phyloP scores from a whole-genome alignment of 2,113 vertebrate species.

The Danionella cerebrum region DNA sequence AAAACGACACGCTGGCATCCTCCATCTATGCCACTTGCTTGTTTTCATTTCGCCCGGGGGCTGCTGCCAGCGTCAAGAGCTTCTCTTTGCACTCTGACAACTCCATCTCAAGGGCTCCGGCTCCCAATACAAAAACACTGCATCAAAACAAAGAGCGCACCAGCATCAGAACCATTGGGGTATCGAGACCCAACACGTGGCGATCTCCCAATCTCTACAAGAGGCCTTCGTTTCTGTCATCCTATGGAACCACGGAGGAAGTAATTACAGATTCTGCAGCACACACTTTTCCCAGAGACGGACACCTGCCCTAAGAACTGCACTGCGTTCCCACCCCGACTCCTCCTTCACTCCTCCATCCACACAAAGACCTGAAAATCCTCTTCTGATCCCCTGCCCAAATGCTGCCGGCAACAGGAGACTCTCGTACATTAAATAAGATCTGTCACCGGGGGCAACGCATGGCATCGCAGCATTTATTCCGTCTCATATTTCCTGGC shows the following conservation, averaged over 20 bases:
- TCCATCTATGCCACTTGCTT: slow-evolving; percentile 73
- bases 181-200: slow-evolving; percentile 9
- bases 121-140: slow-evolving; percentile 62
- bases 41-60: slow-evolving; percentile 71
- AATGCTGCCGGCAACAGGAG: slow-evolving; percentile 91
- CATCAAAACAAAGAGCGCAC: slow-evolving; percentile 73
- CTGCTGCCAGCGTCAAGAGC: slow-evolving; percentile 65
- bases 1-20: slow-evolving; percentile 65
- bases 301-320: slow-evolving; percentile 15
- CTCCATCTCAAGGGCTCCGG: slow-evolving; percentile 67
- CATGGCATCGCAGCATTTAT: slow-evolving; percentile 96
- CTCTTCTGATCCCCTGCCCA: slow-evolving; percentile 29
- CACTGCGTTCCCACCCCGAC: slow-evolving; percentile 23
- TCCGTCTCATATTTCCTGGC: slow-evolving; percentile 98
- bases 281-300: not conserved
- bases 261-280: slow-evolving; percentile 10
- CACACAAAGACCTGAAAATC: not conserved
- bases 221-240: slow-evolving; percentile 5
- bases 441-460: slow-evolving; percentile 99
- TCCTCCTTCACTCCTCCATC: slow-evolving; percentile 35
- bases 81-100: slow-evolving; percentile 65
- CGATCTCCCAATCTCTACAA: slow-evolving; percentile 40
- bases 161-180: slow-evolving; percentile 63
- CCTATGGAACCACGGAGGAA: slow-evolving; percentile 5
- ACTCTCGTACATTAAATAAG: slow-evolving; percentile 99